phyloP scores from a whole-genome alignment of 2,113 vertebrate species.

The Canis aureus region DNA sequence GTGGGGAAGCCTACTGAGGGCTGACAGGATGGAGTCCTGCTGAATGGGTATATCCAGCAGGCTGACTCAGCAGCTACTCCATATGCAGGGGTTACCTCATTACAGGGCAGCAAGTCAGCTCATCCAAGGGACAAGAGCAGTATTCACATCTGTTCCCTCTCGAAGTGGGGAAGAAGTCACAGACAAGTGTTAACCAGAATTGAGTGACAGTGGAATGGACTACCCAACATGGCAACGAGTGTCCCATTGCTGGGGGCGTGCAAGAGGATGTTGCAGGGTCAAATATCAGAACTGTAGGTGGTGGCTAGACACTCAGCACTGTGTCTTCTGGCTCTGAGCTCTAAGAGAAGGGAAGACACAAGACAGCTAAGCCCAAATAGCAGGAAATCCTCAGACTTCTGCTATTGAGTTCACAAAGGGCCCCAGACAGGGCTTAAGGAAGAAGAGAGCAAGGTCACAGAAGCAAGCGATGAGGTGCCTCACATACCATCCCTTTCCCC shows the following conservation, averaged over 20 bases:
- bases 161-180: not conserved
- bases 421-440: not conserved
- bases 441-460: not conserved
- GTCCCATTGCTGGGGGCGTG: not conserved
- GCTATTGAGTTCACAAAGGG: fast-evolving
- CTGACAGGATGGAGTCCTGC: not conserved
- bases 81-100: not conserved
- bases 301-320: fast-evolving
- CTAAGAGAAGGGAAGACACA: not conserved
- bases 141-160: not conserved
- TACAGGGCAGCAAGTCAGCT: not conserved
- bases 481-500: not conserved
- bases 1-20: not conserved
- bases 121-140: not conserved
- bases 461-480: fast-evolving
- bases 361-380: not conserved
- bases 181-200: not conserved
- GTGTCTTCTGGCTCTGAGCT: not conserved
- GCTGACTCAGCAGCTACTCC: not conserved
- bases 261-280: not conserved
- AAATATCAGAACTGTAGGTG: not conserved
- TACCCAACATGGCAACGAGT: not conserved
- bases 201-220: not conserved
- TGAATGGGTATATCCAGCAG: not conserved
- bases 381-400: not conserved